phyloP scores from a whole-genome alignment of 2,797 vertebrate genomes.

The Microtus californicus region DNA sequence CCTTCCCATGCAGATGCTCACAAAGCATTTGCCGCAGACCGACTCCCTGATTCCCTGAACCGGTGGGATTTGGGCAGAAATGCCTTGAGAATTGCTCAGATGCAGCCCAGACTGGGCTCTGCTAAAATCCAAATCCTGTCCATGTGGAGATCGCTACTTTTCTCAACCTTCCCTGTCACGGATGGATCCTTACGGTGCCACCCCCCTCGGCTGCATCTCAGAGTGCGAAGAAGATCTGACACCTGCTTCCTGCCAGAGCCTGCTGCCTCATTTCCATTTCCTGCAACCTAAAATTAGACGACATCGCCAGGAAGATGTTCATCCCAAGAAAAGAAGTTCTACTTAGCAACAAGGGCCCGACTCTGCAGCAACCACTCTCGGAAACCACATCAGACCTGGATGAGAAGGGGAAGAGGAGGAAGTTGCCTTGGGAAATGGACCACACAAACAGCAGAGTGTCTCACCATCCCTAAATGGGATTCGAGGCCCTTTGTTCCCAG shows the following conservation, averaged over 20 bases:
- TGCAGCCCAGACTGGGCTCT: not conserved
- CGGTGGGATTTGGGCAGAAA: not conserved
- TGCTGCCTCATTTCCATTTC: slow-evolving; percentile 83
- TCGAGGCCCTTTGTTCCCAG: not conserved
- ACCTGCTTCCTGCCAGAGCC: slow-evolving; percentile 84
- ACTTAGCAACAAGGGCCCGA: slow-evolving; percentile 66
- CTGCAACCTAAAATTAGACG: slow-evolving; percentile 84
- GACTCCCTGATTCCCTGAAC: not conserved
- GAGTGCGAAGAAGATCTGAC: slow-evolving; percentile 82
- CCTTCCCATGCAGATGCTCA: not conserved
- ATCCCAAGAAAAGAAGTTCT: slow-evolving; percentile 82
- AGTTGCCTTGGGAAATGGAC: not conserved
- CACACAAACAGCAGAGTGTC: not conserved
- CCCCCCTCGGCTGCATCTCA: slow-evolving; percentile 69
- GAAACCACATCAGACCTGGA: slow-evolving; percentile 53
- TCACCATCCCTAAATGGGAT: not conserved
- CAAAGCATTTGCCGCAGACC: not conserved
- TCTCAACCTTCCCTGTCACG: slow-evolving; percentile 79
- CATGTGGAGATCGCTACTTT: slow-evolving; percentile 72
- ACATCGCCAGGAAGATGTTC: slow-evolving; percentile 83
- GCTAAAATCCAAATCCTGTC: slow-evolving; percentile 62
- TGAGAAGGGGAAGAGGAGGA: not conserved
- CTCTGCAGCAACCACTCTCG: slow-evolving; percentile 67
- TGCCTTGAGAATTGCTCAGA: not conserved
- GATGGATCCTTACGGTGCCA: slow-evolving; percentile 76